Evolutionary conservation across 2,797 vertebrate genomes (phyloP).

Genomic region (Oceanodroma leucorhoa): DNA sequence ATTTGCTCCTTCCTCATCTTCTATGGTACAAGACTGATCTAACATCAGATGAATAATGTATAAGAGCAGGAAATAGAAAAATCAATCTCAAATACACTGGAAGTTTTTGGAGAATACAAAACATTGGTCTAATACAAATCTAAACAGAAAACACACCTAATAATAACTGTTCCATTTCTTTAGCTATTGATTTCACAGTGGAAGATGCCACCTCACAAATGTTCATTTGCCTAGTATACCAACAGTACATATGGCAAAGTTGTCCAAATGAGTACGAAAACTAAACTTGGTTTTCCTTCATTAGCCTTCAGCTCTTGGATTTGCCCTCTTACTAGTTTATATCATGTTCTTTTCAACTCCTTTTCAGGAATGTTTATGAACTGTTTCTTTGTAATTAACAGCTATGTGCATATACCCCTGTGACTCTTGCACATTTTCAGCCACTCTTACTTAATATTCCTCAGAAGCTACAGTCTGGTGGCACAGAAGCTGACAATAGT

Average conservation of each 20-base stretch:
- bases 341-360: neutral
- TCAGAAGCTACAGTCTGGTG: neutral
- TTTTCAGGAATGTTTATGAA: neutral
- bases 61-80: neutral
- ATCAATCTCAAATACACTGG: neutral
- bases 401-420: neutral
- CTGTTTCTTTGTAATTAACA: neutral
- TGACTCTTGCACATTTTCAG: neutral
- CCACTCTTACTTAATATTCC: neutral
- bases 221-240: neutral
- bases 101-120: neutral
- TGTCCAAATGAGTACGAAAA: neutral
- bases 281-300: neutral
- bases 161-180: neutral
- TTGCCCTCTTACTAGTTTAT: neutral
- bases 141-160: neutral
- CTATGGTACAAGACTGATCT: neutral
- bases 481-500: neutral
- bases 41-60: neutral
- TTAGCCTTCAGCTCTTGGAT: neutral
- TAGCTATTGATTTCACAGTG: neutral
- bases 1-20: neutral
- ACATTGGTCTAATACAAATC: neutral
- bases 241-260: neutral
- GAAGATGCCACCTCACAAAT: neutral